phyloP scores from a whole-genome alignment of 2,797 vertebrate species.

The Lepilemur septentrionalis region DNA sequence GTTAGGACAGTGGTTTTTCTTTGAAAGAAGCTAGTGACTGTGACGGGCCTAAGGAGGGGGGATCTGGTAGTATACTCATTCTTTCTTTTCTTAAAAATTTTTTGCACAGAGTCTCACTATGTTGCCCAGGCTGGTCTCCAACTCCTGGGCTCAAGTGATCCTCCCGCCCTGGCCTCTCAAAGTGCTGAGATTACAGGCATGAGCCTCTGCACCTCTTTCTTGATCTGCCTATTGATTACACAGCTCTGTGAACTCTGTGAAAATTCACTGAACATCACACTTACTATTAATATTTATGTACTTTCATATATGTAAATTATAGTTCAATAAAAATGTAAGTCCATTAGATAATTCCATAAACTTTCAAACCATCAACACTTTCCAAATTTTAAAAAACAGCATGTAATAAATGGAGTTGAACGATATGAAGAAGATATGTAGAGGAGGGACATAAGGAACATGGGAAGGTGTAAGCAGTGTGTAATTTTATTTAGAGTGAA shows the following conservation, averaged over 20 bases:
- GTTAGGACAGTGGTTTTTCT: background rate
- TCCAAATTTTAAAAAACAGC: background rate
- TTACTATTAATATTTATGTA: background rate
- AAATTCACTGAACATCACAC: background rate
- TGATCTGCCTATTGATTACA: background rate
- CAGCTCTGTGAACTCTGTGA: background rate
- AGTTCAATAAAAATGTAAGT: background rate
- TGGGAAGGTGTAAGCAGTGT: background rate
- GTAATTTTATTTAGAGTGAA: background rate
- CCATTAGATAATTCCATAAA: background rate
- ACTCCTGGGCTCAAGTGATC: background rate
- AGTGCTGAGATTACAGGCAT: background rate
- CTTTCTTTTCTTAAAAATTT: background rate
- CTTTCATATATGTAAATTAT: background rate
- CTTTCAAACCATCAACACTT: background rate
- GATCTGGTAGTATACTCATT: background rate
- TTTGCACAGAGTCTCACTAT: background rate
- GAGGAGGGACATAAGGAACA: too few species aligned
- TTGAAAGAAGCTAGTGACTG: background rate
- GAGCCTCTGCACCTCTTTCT: background rate
- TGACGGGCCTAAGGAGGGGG: accelerated
- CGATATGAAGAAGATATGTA: background rate
- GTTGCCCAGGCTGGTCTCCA: background rate
- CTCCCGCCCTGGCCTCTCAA: background rate
- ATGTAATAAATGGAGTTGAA: background rate